Evolutionary conservation across 2,888 invertebrate species (phyloP), one percentile per base, ranked within the genome.

Genomic region (Xanthorhoe designata): DNA sequence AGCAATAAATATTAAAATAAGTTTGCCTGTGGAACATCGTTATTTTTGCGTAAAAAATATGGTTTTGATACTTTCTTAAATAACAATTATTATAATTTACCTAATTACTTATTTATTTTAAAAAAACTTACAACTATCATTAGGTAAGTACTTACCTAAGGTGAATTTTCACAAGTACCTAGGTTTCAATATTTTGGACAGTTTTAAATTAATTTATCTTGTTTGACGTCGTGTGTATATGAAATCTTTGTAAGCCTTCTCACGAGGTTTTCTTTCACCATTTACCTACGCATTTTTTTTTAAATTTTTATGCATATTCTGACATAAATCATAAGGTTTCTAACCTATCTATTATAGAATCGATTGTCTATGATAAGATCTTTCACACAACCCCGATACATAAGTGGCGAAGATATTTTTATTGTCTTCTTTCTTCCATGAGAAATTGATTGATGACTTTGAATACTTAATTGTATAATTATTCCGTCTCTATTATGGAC

Each of bases 331-430:
- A 42, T 13, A 10, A 38, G 10, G 10, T 10, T 10, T 38, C 35
- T 10, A 38, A 38, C 13, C 13, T 47, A 47, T 32, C 15, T 38
- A 35, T 59, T 50, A 62, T 51, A 3, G 32, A 47, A 63, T 24
- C 17, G 6, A 58, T 66, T 57, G 18, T 66, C 38, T 61, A 50
- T 15, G 66, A 66, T 61, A 62, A 29, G 9, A 66, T 66, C 66
- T 54, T 55, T 66, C 66, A 15, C 66, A 62, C 45, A 53, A 50
- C 54, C 50, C 32, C 58, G 8, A 49, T 59, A 50, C 50, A 38
- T 17, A 51, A 17, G n/a, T n/a, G 17, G 32, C 15, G 38, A 63
- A 52, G 29, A 64, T 54, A 59, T 51, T 62, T 54, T 50, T 58
- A 59, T 55, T 62, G 66, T 62, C 19, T 35, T n/a, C 32, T 58